Conservation (phyloP, 2,888 invertebrate genomes). For the Cotesia congregata region DNA sequence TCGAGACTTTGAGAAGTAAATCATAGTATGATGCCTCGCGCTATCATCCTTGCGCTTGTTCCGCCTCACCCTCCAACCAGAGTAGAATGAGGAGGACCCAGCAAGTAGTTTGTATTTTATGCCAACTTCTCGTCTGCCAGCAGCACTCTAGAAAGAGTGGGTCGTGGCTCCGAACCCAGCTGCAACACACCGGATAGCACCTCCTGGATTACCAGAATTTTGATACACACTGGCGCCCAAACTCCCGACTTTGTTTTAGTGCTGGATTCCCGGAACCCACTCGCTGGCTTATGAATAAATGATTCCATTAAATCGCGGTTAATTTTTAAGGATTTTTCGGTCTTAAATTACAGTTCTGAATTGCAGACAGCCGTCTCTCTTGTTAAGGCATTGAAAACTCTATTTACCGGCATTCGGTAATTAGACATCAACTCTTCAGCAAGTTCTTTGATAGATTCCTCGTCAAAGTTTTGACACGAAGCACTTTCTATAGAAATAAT, state of each 20-base stretch:
- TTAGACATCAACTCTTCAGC: no score
- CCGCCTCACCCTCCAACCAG: conserved; percentile 22
- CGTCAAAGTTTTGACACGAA: no score
- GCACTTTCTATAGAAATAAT: no score
- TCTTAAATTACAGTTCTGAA: no score
- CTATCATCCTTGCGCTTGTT: conserved; percentile 45
- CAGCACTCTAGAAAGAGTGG: conserved; percentile 12
- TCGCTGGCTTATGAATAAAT: conserved; percentile 8
- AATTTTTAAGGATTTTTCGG: no score
- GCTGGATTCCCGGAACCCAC: conserved; percentile 17
- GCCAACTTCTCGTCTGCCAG: conserved; percentile 38
- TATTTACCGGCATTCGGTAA: no score
- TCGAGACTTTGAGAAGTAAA: conserved; percentile 65
- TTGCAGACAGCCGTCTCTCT: no score
- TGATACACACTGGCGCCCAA: conserved; percentile 57
- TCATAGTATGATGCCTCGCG: conserved; percentile 54
- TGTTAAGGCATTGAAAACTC: no score
- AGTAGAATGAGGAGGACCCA: neutral
- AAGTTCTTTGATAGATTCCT: no score
- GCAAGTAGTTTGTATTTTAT: conserved; percentile 56
- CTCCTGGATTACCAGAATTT: conserved; percentile 63
- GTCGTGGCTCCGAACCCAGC: conserved; percentile 57
- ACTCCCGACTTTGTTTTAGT: conserved; percentile 24
- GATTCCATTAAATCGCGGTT: no score
- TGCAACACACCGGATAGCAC: conserved; percentile 60